phyloP scores from a whole-genome alignment of 2,888 invertebrate species.

The Orthosia cruda region DNA sequence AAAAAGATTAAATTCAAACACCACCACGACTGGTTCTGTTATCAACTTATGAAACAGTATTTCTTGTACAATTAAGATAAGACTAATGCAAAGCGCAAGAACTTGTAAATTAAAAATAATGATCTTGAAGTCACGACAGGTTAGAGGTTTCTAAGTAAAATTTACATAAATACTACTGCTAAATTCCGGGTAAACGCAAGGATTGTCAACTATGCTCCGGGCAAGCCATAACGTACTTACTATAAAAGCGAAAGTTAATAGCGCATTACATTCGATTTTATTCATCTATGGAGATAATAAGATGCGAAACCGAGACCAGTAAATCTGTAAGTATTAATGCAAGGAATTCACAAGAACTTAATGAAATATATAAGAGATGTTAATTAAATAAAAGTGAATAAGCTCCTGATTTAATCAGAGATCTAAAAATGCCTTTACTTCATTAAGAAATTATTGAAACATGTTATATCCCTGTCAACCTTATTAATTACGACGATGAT shows the following conservation, averaged over 20 bases:
- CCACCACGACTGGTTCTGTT: constrained; percentile 51
- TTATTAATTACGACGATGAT: constrained; percentile 50
- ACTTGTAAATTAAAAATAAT: constrained; percentile 75
- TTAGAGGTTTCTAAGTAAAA: constrained; percentile 71
- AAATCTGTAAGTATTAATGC: constrained; percentile 9
- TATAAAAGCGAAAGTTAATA: constrained; percentile 60
- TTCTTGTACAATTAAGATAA: constrained; percentile 76
- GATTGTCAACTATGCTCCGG: constrained; percentile 52
- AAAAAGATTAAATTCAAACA: constrained; percentile 34
- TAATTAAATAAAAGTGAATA: background rate
- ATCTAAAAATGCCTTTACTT: background rate
- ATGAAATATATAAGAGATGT: constrained; percentile 15
- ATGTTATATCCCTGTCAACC: constrained; percentile 24
- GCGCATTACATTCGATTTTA: constrained; percentile 49
- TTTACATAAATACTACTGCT: constrained; percentile 71
- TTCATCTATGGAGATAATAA: constrained; percentile 42
- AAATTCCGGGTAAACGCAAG: constrained; percentile 63
- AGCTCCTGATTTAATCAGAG: background rate
- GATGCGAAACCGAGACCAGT: constrained; percentile 4
- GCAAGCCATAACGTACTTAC: constrained; percentile 43
- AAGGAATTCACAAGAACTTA: constrained; percentile 3
- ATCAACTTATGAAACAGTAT: constrained; percentile 65
- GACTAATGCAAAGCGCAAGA: constrained; percentile 69
- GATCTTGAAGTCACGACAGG: constrained; percentile 72
- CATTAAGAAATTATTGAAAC: background rate